Conservation (phyloP, 2,888 invertebrate species). For the Mayetiola destructor region DNA sequence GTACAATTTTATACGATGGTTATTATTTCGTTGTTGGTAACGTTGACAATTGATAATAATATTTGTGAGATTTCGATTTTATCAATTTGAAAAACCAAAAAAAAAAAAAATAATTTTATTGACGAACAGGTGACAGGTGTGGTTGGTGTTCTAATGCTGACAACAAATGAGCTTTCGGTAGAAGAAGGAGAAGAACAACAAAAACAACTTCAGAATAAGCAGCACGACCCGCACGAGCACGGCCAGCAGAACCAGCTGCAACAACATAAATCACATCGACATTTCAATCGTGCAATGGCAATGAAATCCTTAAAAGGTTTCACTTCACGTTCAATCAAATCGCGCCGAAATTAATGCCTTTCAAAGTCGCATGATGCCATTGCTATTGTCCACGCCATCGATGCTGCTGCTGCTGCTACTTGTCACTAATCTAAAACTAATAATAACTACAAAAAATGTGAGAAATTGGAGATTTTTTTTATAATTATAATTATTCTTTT, state of each 20-base stretch:
- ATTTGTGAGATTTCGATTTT: not conserved
- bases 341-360: not conserved
- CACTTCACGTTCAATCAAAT: slow-evolving; percentile 23
- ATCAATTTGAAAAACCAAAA: not conserved
- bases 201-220: no score
- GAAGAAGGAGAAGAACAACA: no score
- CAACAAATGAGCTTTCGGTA: not conserved
- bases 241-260: not conserved
- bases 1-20: slow-evolving; percentile 73
- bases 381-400: no score
- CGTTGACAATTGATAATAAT: no score
- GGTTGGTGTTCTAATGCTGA: not conserved
- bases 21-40: slow-evolving; percentile 74
- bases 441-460: no score
- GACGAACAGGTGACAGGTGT: not conserved
- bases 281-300: slow-evolving; percentile 80
- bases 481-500: no score
- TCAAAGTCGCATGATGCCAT: no score
- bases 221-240: no score
- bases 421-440: no score
- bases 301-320: slow-evolving; percentile 63
- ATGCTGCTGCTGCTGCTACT: no score
- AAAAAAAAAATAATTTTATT: no score
- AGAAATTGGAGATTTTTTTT: no score
- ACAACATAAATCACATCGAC: slow-evolving; percentile 52